Percentiles rank a stretch among this genome's conserved stretches.
These are phyloP conservation scores for Eidolon helvum DNA, from an alignment of 2,113 vertebrate species.

Conservation along the genomic window DNA sequence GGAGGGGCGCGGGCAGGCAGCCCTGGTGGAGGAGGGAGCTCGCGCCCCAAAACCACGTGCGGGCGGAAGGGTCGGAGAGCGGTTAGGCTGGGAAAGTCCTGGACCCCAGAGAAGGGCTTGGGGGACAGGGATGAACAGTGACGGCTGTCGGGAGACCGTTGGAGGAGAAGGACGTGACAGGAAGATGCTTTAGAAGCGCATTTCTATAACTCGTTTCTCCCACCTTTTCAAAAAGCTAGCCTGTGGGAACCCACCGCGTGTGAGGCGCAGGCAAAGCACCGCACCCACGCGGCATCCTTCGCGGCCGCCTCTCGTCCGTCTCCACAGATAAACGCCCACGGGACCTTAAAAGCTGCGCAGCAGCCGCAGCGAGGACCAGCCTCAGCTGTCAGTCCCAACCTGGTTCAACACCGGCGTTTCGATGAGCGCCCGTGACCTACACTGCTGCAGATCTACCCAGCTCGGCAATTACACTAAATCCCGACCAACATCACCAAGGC, in stretches of 20 bases:
- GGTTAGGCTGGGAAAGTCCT: not conserved
- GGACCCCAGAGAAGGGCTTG: not conserved
- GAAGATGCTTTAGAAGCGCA: not conserved
- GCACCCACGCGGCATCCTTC: not conserved
- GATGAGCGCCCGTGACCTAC: not conserved
- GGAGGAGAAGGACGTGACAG: not conserved
- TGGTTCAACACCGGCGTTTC: not conserved
- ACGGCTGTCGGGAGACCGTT: not conserved
- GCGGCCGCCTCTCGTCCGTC: not conserved
- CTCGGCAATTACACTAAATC: not conserved
- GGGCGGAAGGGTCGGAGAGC: not conserved
- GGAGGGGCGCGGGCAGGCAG: not conserved
- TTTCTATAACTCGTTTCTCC: not conserved
- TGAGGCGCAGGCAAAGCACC: not conserved
- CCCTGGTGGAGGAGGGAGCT: not conserved
- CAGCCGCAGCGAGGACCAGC: not conserved
- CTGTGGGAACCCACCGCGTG: not conserved
- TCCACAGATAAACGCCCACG: not conserved
- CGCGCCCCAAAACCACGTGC: not conserved
- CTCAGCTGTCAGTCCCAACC: no score
- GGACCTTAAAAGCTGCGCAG: not conserved
- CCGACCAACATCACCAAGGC: not conserved
- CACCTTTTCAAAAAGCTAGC: not conserved
- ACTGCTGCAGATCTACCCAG: not conserved
- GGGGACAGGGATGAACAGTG: not conserved